Conservation (phyloP, 2,797 vertebrate species). For the Xenentodon cancila region DNA sequence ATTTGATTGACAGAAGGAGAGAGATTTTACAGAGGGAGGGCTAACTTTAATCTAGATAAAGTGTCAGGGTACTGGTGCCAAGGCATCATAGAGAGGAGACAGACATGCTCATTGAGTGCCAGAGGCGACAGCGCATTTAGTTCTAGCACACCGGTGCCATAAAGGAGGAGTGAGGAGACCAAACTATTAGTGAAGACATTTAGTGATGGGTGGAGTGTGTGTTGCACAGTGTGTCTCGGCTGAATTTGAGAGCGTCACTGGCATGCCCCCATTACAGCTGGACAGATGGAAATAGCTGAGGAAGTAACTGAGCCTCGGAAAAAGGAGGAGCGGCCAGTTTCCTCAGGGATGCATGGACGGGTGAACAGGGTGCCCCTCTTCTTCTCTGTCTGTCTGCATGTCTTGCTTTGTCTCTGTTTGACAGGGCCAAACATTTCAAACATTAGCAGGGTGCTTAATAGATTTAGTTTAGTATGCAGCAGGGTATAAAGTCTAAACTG, state of each 20-base stretch:
- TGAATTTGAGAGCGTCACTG: slow-evolving; percentile 69
- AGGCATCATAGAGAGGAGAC: too few relatives aligned
- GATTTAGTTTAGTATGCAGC: slow-evolving; percentile 27
- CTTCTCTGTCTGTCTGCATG: slow-evolving; percentile 1
- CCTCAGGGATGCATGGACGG: slow-evolving; percentile 10
- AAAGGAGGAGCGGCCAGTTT: slow-evolving; percentile 45
- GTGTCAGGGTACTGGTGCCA: too few relatives aligned
- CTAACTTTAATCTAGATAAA: too few relatives aligned
- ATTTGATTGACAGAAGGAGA: too few relatives aligned
- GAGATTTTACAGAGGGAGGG: too few relatives aligned
- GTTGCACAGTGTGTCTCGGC: slow-evolving; percentile 36
- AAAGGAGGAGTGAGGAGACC: slow-evolving; percentile 4
- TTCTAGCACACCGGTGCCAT: neutral
- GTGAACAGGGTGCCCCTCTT: slow-evolving; percentile 8
- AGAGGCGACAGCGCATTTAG: neutral
- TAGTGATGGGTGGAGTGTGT: slow-evolving; percentile 16
- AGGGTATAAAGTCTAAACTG: slow-evolving; percentile 16
- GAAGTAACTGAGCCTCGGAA: slow-evolving; percentile 67
- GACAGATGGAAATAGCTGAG: slow-evolving; percentile 79
- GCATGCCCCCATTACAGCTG: slow-evolving; percentile 69
- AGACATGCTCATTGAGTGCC: too few relatives aligned
- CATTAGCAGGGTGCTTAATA: slow-evolving; percentile 22
- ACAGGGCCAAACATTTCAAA: slow-evolving; percentile 23
- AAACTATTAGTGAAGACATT: slow-evolving; percentile 23
- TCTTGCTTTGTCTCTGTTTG: slow-evolving; percentile 18